Percentiles rank a stretch among this genome's conserved stretches.
phyloP scores from a whole-genome alignment of 2,113 vertebrate species.

The Apaloderma vittatum region DNA sequence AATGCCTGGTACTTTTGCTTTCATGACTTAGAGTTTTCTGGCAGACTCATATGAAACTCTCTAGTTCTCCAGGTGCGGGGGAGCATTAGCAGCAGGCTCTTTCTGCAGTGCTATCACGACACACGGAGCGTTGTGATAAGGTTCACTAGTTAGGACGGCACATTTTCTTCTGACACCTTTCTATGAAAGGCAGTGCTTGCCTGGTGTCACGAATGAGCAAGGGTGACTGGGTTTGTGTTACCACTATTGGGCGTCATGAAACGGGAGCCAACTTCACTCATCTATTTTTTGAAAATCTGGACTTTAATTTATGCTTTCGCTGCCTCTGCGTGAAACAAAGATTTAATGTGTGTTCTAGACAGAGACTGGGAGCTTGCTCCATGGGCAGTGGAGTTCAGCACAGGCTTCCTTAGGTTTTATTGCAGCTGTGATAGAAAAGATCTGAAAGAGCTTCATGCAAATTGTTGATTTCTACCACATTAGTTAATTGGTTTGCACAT shows the following conservation, averaged over 20 bases:
- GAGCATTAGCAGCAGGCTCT: background rate
- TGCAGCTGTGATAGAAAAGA: background rate
- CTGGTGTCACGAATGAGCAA: background rate
- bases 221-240: background rate
- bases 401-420: background rate
- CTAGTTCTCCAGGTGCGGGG: fast-evolving
- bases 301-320: background rate
- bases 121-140: background rate
- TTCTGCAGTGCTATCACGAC: background rate
- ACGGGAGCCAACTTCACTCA: background rate
- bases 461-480: conserved; percentile 48
- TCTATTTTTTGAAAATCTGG: background rate
- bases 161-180: background rate
- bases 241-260: background rate
- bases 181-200: background rate
- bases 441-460: conserved; percentile 30
- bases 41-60: background rate
- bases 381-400: background rate
- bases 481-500: conserved; percentile 69
- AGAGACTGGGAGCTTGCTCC: background rate
- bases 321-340: background rate
- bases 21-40: background rate
- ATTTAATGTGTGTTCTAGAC: background rate
- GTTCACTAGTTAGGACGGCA: background rate
- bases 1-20: background rate